Evolutionary conservation across 2,888 invertebrate genomes (phyloP).

Genomic region (Leptinotarsa peninsularis): DNA sequence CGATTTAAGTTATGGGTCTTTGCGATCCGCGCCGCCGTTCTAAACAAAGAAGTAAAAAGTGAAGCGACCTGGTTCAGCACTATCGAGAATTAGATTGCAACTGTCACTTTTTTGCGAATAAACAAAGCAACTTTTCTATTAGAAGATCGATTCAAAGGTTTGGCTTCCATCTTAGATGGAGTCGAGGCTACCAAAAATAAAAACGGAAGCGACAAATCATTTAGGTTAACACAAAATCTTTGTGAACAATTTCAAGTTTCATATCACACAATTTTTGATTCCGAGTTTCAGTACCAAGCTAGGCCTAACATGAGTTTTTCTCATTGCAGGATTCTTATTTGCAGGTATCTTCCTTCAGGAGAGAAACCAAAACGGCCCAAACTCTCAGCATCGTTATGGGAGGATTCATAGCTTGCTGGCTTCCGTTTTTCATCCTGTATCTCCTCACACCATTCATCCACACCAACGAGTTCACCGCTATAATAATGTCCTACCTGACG

Average conservation of each 20-base stretch:
- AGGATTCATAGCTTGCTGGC: slow-evolving; percentile 89
- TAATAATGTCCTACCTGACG: slow-evolving; percentile 80
- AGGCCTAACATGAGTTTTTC: background rate
- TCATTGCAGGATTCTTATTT: slow-evolving; percentile 1
- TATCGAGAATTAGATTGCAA: too few species aligned
- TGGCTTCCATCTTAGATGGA: too few species aligned
- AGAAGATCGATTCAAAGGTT: too few species aligned
- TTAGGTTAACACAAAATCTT: too few species aligned
- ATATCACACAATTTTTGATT: background rate
- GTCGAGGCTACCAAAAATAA: too few species aligned
- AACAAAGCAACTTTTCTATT: too few species aligned
- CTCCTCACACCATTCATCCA: slow-evolving; percentile 83
- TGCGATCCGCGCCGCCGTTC: too few species aligned
- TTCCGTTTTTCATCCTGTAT: slow-evolving; percentile 88
- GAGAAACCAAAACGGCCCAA: slow-evolving; percentile 90
- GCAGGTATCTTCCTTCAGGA: slow-evolving; percentile 73
- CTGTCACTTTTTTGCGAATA: too few species aligned
- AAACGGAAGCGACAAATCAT: too few species aligned
- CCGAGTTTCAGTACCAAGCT: background rate
- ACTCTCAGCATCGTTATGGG: slow-evolving; percentile 89
- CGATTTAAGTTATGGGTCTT: too few species aligned
- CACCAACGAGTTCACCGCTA: slow-evolving; percentile 68
- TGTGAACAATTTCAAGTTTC: background rate
- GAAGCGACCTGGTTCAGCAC: too few species aligned
- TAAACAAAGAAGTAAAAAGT: too few species aligned